phyloP scores from a whole-genome alignment of 2,888 invertebrate species.

The Nasonovia ribisnigri region DNA sequence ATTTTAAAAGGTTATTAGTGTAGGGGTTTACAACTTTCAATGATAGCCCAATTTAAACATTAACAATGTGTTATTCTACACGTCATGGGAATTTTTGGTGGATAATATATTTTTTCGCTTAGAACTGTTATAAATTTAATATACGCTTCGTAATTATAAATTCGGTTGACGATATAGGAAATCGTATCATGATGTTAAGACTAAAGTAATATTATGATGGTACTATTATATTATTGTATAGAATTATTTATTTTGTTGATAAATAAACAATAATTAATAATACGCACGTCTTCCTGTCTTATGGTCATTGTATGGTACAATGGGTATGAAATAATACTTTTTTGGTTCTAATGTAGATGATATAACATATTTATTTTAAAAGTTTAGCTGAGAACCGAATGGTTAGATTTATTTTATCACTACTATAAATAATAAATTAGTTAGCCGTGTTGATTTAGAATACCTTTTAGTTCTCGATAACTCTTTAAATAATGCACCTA shows the following conservation, averaged over 20 bases:
- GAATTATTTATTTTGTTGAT: neutral
- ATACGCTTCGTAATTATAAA: neutral
- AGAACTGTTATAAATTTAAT: neutral
- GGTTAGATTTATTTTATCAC: neutral
- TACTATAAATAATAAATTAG: neutral
- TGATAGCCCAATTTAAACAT: neutral
- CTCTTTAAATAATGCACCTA: neutral
- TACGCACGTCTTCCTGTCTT: neutral
- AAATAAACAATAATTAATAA: neutral
- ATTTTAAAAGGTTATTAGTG: too few relatives aligned
- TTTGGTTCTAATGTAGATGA: neutral
- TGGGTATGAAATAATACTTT: neutral
- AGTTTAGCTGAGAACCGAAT: neutral
- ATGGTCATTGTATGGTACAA: neutral
- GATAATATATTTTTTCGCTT: neutral
- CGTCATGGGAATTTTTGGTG: too few relatives aligned
- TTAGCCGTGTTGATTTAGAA: neutral
- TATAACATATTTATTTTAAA: neutral
- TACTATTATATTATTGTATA: neutral
- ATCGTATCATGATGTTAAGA: neutral
- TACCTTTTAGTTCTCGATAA: neutral
- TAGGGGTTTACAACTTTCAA: too few relatives aligned
- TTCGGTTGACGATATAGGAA: neutral
- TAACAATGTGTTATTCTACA: neutral
- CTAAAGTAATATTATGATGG: neutral